These are phyloP conservation scores for Dasyurus viverrinus DNA, from an alignment of 2,113 vertebrate species.

Conservation along the genomic window DNA sequence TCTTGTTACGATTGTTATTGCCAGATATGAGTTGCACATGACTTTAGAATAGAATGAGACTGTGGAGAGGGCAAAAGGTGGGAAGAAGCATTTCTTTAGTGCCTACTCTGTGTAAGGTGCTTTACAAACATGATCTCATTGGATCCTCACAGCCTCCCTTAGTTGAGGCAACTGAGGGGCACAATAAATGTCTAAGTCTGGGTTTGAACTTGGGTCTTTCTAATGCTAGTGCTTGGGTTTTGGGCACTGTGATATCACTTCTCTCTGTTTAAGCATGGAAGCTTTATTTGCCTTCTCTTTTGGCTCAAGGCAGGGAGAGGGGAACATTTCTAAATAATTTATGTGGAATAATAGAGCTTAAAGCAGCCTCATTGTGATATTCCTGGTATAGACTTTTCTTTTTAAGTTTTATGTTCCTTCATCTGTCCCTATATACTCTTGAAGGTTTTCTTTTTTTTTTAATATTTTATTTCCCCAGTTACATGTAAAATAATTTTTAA, in stretches of 20 bases:
- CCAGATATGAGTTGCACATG: neutral
- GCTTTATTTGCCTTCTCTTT: constrained; percentile 9
- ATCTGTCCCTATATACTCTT: neutral
- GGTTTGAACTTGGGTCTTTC: neutral
- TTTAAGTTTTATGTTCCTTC: constrained; percentile 2
- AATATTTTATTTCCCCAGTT: too few species aligned
- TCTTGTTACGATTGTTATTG: neutral
- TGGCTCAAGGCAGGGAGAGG: neutral
- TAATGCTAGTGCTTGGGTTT: neutral
- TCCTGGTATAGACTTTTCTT: neutral
- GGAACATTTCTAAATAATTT: constrained; percentile 50
- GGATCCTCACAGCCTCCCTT: neutral
- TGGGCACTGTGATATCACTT: neutral
- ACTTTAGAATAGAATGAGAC: neutral
- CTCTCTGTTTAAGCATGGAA: neutral
- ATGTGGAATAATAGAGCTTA: constrained; percentile 30
- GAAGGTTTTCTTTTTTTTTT: neutral
- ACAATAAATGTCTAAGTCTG: neutral
- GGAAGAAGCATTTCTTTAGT: neutral
- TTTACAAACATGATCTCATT: neutral
- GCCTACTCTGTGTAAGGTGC: neutral
- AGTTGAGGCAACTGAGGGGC: neutral
- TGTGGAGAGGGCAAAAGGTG: neutral
- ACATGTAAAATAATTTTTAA: too few species aligned
- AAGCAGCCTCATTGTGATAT: constrained; percentile 3